Percentiles rank a stretch among this genome's conserved stretches.
These are phyloP conservation scores for Heliconius eleuchia DNA, from an alignment of 1,140 invertebrate species.

Conservation along the genomic window DNA sequence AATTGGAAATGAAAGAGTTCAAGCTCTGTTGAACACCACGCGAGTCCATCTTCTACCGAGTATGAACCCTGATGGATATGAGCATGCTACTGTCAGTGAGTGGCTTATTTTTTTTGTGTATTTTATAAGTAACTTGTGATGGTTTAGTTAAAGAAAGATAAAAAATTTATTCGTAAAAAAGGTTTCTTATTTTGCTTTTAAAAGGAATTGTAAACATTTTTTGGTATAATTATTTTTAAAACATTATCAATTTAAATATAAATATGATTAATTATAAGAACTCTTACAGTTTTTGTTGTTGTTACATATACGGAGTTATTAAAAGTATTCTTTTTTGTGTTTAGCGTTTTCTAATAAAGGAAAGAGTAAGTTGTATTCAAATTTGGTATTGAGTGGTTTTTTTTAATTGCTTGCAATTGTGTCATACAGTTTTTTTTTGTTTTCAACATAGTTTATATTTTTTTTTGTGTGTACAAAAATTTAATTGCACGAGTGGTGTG, in stretches of 20 bases:
- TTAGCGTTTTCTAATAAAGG: neutral
- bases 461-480: neutral
- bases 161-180: neutral
- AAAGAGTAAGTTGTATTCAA: neutral
- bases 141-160: neutral
- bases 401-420: neutral
- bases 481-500: neutral
- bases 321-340: neutral
- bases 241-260: too few relatives aligned
- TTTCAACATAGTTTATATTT: neutral
- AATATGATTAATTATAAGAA: too few relatives aligned
- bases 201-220: neutral
- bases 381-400: neutral
- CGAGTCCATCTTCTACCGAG: constrained; percentile 96
- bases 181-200: neutral
- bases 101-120: constrained; percentile 9
- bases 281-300: too few relatives aligned
- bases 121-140: neutral
- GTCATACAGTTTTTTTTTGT: neutral
- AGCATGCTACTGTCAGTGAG: constrained; percentile 85
- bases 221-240: neutral
- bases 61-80: constrained; percentile 99
- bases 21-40: constrained; percentile 88
- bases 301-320: neutral
- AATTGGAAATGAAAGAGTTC: constrained; percentile 87